These are phyloP conservation scores for Tortricodes alternella DNA, from an alignment of 2,888 invertebrate genomes.

Conservation along the genomic window DNA sequence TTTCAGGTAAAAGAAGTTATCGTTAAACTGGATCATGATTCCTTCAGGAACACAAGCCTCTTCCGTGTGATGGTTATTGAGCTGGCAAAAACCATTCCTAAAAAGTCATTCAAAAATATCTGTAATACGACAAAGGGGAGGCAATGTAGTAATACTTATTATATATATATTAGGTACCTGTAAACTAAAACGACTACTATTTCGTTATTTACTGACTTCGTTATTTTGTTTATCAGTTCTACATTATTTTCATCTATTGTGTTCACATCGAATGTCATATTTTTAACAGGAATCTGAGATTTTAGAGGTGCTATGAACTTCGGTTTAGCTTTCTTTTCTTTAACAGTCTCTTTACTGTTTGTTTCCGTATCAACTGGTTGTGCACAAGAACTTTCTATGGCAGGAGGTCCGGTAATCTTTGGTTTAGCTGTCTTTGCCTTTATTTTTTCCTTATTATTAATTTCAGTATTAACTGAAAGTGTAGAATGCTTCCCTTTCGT, in stretches of 20 bases:
- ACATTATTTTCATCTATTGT: constrained; percentile 42
- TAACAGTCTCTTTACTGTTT: constrained; percentile 27
- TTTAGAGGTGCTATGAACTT: constrained; percentile 63
- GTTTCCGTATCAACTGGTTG: constrained; percentile 21
- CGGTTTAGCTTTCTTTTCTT: constrained; percentile 49
- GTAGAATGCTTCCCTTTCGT: no score
- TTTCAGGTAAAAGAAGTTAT: constrained; percentile 53
- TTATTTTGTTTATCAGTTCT: constrained; percentile 26
- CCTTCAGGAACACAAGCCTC: constrained; percentile 55
- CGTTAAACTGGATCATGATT: constrained; percentile 49
- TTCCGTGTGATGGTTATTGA: constrained; percentile 59
- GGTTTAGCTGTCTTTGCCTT: no score
- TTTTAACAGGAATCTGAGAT: constrained; percentile 58
- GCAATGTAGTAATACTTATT: neutral
- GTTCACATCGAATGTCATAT: constrained; percentile 47
- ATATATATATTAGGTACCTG: constrained; percentile 41
- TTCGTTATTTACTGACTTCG: constrained; percentile 35
- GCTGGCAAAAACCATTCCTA: constrained; percentile 69
- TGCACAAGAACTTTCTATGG: no score
- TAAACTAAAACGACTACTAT: constrained; percentile 48
- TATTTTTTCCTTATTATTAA: no score
- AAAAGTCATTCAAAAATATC: constrained; percentile 29
- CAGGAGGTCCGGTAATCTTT: no score
- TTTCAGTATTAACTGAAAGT: no score
- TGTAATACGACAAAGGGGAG: neutral